Evolutionary conservation across 2,113 vertebrate species (phyloP), one percentile per base, ranked within the genome.

Genomic region (Empidonax traillii): DNA sequence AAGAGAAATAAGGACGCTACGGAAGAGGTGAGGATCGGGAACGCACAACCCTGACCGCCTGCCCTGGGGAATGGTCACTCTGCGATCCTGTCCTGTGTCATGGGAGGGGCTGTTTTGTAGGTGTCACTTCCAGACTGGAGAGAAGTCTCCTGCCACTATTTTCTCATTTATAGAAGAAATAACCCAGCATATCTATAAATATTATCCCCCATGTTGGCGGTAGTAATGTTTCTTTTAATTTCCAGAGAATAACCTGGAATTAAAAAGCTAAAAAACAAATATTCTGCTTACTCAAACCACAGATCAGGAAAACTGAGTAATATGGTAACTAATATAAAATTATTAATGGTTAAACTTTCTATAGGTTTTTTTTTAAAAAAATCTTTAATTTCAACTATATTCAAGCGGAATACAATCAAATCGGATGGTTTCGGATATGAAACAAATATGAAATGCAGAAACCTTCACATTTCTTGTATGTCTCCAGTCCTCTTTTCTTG

Each of bases 1-100:
- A 98, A 96, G 95, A 98, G 98, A 84, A 99, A 99, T 55, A 99
- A 98, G 84, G 95, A 61, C 7, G 98, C 98, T 30, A 98, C 98
- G 1, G 97, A 99, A 35, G 98, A 99, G 99, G 99, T 99, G 88
- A 96, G 93, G 59, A 4, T 7, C 0, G 12, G 43, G 31, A 62
- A 8, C 14, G 23, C 5, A 8, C 55, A 4, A 1, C 25, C 18
- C 14, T 3, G 21, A 5, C 7, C 1, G 3, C 13, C 24, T 7
- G 41, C 27, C 25, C 41, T 58, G 3, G 5, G n/a, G 22, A 33
- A 5, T 3, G 8, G 8, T 47, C 13, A 0, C 39, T 7, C 25
- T 6, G 2, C 23, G 28, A 2, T 1, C 1, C 14, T 8, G n/a
- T 2, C 1, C 8, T 6, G 15, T 10, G 10, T 3, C 23, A 4